phyloP scores from a whole-genome alignment of 1,140 invertebrate genomes.

The Heliconius nattereri region DNA sequence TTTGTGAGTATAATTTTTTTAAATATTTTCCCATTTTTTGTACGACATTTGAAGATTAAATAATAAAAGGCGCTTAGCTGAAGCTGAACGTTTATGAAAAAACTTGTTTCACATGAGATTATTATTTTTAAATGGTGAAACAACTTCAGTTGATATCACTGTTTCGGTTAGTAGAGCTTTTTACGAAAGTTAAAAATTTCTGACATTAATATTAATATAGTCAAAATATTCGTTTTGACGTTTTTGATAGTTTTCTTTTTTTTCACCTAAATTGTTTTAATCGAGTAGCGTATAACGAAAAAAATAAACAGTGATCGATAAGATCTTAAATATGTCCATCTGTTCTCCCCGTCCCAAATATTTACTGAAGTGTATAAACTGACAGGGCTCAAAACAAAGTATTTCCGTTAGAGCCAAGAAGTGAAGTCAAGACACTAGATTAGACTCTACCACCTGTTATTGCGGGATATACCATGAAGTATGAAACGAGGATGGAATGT shows the following conservation, averaged over 20 bases:
- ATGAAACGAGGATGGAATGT: too few species aligned
- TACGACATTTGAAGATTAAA: neutral
- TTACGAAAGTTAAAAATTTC: neutral
- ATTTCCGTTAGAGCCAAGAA: too few species aligned
- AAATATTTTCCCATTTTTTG: neutral
- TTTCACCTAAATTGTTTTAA: neutral
- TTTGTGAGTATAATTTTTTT: conserved; percentile 8
- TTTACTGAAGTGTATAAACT: too few species aligned
- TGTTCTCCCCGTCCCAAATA: too few species aligned
- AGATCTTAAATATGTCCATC: too few species aligned
- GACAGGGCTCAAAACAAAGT: too few species aligned
- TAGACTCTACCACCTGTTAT: too few species aligned
- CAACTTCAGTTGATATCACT: conserved; percentile 1
- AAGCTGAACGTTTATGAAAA: neutral
- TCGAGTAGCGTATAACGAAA: too few species aligned
- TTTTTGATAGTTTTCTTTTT: neutral
- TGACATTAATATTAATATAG: neutral
- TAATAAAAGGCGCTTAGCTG: neutral
- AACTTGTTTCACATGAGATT: conserved; percentile 4
- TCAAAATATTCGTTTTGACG: neutral
- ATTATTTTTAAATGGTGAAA: neutral
- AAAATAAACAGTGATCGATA: too few species aligned
- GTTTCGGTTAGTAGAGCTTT: neutral
- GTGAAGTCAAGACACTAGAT: too few species aligned
- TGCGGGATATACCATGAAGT: too few species aligned